Evolutionary conservation across 2,113 vertebrate species (phyloP).

Genomic region (Phrynosoma blainvillii): DNA sequence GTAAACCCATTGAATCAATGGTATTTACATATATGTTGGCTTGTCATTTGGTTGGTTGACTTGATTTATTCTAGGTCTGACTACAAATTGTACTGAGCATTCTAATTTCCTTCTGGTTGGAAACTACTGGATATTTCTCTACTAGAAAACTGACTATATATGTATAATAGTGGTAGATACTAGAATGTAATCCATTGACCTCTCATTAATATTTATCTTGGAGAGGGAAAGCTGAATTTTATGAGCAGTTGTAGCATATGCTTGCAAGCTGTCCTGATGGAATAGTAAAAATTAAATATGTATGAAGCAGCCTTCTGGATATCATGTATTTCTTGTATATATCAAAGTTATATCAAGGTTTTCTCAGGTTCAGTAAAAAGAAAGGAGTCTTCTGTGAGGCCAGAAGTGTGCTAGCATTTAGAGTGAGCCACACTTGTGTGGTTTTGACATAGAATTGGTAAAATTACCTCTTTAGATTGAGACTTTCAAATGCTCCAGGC

Average conservation of each 20-base stretch:
- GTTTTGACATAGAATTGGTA: neutral
- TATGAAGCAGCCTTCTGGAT: conserved; percentile 33
- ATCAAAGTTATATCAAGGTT: conserved; percentile 18
- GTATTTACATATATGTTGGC: no score
- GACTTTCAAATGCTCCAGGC: no score
- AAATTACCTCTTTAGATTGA: no score
- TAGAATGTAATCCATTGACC: conserved; percentile 25
- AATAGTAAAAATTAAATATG: conserved; percentile 47
- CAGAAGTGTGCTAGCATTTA: neutral
- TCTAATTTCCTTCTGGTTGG: neutral
- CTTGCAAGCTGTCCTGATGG: neutral
- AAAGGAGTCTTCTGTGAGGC: conserved; percentile 42
- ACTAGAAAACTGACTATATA: neutral
- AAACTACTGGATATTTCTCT: neutral
- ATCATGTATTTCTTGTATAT: conserved; percentile 18
- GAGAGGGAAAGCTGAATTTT: conserved; percentile 24
- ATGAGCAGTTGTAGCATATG: conserved; percentile 20
- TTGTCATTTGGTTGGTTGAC: no score
- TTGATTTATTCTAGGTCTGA: no score
- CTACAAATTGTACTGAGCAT: no score
- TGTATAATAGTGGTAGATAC: neutral
- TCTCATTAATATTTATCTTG: conserved; percentile 44
- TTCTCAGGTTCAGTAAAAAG: conserved; percentile 30
- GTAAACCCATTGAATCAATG: no score
- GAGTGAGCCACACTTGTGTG: neutral